Conservation (phyloP, 2,888 invertebrate species). For the Athrips mouffetella region DNA sequence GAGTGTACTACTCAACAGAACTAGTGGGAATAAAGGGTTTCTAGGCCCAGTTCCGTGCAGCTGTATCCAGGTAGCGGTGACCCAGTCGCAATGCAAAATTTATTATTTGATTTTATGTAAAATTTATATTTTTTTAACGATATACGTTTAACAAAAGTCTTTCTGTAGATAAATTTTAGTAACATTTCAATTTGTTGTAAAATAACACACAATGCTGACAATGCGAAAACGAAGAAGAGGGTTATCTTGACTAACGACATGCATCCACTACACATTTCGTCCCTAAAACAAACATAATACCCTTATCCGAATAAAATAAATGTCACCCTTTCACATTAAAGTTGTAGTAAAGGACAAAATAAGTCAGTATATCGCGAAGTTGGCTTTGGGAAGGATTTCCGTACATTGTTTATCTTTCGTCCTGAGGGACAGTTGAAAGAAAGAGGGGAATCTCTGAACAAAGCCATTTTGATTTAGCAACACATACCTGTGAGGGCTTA, state of each 20-base stretch:
- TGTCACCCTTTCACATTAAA: conserved; percentile 42
- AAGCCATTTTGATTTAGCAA: conserved; percentile 31
- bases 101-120: too few species aligned
- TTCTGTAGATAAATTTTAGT: too few species aligned
- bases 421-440: conserved; percentile 51
- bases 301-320: conserved; percentile 34
- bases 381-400: conserved; percentile 40
- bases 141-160: too few species aligned
- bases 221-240: conserved; percentile 3
- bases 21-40: too few species aligned
- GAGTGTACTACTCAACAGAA: too few species aligned
- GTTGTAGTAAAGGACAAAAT: conserved; percentile 37
- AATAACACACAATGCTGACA: conserved; percentile 1
- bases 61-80: too few species aligned
- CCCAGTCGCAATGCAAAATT: too few species aligned
- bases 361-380: conserved; percentile 44
- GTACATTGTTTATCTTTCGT: conserved; percentile 55
- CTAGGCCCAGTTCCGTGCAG: too few species aligned
- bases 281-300: conserved; percentile 13
- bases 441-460: conserved; percentile 36
- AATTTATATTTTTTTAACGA: too few species aligned
- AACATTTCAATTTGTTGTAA: too few species aligned
- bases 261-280: conserved; percentile 5
- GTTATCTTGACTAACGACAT: conserved; percentile 13
- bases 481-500: conserved; percentile 16